Evolutionary conservation across 2,888 invertebrate genomes (phyloP).

Genomic region (Orthosia gothica): DNA sequence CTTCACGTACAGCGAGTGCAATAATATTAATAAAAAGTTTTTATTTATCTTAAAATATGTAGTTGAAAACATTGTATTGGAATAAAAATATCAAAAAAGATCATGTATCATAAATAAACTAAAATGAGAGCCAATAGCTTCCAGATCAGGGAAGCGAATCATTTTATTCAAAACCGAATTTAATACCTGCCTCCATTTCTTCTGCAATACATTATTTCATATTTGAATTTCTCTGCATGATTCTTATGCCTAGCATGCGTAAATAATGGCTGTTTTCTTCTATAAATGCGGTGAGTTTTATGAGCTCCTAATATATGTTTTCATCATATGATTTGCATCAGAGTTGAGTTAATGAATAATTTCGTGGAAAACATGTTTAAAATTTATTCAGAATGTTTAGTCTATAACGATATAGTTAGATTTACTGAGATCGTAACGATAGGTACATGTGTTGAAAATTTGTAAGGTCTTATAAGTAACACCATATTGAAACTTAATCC

Average conservation of each 20-base stretch:
- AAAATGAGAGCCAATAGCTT: too few relatives aligned
- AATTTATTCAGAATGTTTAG: not conserved
- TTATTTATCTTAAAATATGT: too few relatives aligned
- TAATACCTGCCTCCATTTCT: not conserved
- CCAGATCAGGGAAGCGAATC: too few relatives aligned
- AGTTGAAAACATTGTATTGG: too few relatives aligned
- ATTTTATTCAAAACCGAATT: too few relatives aligned
- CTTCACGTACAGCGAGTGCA: too few relatives aligned
- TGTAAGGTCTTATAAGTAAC: not conserved
- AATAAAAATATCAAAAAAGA: too few relatives aligned
- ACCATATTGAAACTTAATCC: not conserved
- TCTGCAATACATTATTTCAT: constrained; percentile 36
- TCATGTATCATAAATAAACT: too few relatives aligned
- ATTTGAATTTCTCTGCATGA: constrained; percentile 43
- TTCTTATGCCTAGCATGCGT: constrained; percentile 28
- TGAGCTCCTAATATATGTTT: constrained; percentile 24
- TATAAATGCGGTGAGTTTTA: constrained; percentile 20
- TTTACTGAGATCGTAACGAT: not conserved
- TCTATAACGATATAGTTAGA: not conserved
- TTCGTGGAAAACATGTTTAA: constrained; percentile 2
- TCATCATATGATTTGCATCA: constrained; percentile 37
- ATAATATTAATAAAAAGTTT: too few relatives aligned
- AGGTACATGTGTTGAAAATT: not conserved
- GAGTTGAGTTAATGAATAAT: constrained; percentile 36
- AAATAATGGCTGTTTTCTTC: constrained; percentile 29